Evolutionary conservation across 2,888 invertebrate species (phyloP).

Genomic region (Ashinkailepas kermadecensis): DNA sequence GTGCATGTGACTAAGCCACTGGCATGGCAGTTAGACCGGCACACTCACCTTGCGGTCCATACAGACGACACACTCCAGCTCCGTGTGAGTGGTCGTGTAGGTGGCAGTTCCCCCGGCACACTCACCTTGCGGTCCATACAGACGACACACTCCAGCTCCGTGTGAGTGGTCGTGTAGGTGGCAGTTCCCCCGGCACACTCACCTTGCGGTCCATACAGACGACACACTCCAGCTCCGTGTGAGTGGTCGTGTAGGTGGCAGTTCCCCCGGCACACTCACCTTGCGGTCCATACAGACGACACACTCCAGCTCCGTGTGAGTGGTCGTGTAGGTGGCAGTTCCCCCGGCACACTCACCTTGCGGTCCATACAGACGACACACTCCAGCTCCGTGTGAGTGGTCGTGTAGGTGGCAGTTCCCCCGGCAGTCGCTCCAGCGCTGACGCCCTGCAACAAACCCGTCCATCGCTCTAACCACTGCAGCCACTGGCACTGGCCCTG

Average conservation of each 20-base stretch:
- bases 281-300: slow-evolving; percentile 70
- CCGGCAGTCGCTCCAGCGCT: background rate
- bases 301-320: slow-evolving; percentile 56
- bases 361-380: slow-evolving; percentile 78
- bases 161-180: background rate
- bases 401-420: background rate
- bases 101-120: slow-evolving; percentile 25
- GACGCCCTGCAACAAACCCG: background rate
- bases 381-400: slow-evolving; percentile 49
- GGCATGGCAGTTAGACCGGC: background rate
- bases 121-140: slow-evolving; percentile 67
- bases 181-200: slow-evolving; percentile 38
- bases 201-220: slow-evolving; percentile 70
- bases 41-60: slow-evolving; percentile 60
- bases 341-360: slow-evolving; percentile 48
- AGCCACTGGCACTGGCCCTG: too few relatives aligned
- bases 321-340: background rate
- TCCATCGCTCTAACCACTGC: too few relatives aligned
- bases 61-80: slow-evolving; percentile 73
- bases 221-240: slow-evolving; percentile 61
- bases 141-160: slow-evolving; percentile 66
- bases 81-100: slow-evolving; percentile 31
- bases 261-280: slow-evolving; percentile 45
- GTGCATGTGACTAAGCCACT: too few relatives aligned
- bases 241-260: background rate